phyloP scores from a whole-genome alignment of 2,888 invertebrate species.

The Meloe dianella region DNA sequence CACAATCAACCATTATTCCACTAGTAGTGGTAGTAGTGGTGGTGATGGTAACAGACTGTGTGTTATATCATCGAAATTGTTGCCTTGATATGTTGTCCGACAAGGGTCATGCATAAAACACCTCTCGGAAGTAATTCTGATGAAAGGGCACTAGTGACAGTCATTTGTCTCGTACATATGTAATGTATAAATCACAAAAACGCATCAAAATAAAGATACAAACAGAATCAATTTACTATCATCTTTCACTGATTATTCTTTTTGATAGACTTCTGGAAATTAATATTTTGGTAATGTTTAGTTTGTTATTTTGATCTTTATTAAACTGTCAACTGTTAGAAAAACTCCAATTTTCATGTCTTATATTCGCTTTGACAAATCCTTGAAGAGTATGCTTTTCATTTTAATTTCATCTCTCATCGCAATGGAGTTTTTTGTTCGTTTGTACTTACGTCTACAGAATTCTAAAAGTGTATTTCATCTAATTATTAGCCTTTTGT shows the following conservation, averaged over 20 bases:
- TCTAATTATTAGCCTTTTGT: too few species aligned
- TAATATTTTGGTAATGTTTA: too few species aligned
- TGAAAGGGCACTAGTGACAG: slow-evolving; percentile 24
- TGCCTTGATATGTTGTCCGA: slow-evolving; percentile 18
- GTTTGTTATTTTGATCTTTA: neutral
- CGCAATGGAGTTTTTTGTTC: neutral
- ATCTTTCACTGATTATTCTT: too few species aligned
- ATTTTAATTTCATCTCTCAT: neutral
- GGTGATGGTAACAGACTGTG: neutral
- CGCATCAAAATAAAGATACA: too few species aligned
- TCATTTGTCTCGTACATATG: slow-evolving; percentile 21
- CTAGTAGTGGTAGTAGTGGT: neutral
- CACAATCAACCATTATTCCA: neutral
- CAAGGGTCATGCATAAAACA: slow-evolving; percentile 31
- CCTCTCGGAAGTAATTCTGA: slow-evolving; percentile 20
- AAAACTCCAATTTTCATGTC: neutral
- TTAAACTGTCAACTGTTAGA: neutral
- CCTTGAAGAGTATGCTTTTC: neutral
- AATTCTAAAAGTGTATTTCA: neutral
- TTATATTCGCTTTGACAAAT: neutral
- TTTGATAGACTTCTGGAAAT: too few species aligned
- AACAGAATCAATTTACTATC: too few species aligned
- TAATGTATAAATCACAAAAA: neutral
- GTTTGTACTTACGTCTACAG: too few species aligned
- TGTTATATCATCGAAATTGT: slow-evolving; percentile 18